phyloP scores from a whole-genome alignment of 1,140 invertebrate species.

The Pectinophora gossypiella region DNA sequence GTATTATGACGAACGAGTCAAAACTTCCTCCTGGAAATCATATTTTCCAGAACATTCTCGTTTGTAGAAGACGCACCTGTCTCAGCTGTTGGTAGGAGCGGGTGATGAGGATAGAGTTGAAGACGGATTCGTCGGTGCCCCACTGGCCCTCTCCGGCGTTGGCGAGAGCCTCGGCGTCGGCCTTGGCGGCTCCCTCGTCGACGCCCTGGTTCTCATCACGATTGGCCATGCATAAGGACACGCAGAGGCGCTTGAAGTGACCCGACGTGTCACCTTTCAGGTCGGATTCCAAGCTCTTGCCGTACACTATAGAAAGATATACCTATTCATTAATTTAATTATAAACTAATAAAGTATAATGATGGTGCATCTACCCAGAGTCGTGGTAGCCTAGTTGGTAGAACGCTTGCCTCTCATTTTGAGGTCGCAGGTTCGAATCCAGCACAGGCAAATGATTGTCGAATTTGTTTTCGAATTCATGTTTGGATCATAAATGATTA shows the following conservation, averaged over 20 bases:
- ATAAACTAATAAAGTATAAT: too few species aligned
- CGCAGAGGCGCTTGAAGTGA: constrained; percentile 92
- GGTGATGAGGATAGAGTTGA: constrained; percentile 88
- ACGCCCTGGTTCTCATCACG: constrained; percentile 86
- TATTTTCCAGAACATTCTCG: too few species aligned
- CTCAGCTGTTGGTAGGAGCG: constrained; percentile 89
- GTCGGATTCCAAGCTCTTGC: constrained; percentile 89
- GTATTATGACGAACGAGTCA: too few species aligned
- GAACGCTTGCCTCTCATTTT: too few species aligned
- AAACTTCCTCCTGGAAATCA: too few species aligned
- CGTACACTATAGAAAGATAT: constrained; percentile 81
- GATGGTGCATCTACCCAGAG: too few species aligned
- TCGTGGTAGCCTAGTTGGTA: too few species aligned
- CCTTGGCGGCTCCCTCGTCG: constrained; percentile 80
- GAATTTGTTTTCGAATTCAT: too few species aligned
- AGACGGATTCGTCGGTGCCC: constrained; percentile 92
- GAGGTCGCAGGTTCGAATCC: too few species aligned
- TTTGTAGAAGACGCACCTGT: constrained; percentile 50
- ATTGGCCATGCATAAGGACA: constrained; percentile 89
- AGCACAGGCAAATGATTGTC: too few species aligned
- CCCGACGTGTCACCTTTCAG: constrained; percentile 94
- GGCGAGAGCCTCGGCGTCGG: constrained; percentile 83
- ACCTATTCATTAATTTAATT: background rate
- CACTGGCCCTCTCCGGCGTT: constrained; percentile 86
- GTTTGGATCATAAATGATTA: too few species aligned